Conservation (phyloP, 1,140 invertebrate species). For the Nautilus pompilius region DNA sequence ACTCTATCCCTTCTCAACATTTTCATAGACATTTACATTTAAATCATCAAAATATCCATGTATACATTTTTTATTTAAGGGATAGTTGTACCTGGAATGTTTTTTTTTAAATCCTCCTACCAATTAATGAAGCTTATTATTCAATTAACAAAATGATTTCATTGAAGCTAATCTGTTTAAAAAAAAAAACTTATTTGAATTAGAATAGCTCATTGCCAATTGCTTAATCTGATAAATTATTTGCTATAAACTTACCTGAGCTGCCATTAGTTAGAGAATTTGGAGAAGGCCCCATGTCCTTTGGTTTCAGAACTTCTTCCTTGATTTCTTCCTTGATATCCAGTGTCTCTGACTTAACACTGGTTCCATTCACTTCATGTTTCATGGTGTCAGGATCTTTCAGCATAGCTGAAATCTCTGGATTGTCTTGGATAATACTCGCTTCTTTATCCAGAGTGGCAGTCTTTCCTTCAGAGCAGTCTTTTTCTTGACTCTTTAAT, state of each 20-base stretch:
- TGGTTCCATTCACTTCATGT: conserved; percentile 1
- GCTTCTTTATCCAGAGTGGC: conserved; percentile 3
- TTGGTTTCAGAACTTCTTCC: background rate
- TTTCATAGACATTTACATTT: too few relatives aligned
- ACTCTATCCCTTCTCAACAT: too few relatives aligned
- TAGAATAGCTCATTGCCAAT: too few relatives aligned
- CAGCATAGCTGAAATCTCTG: conserved; percentile 3
- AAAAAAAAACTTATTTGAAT: too few relatives aligned
- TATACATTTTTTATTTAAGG: too few relatives aligned
- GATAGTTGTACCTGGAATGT: too few relatives aligned
- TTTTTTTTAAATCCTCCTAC: too few relatives aligned
- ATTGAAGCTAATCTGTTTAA: too few relatives aligned
- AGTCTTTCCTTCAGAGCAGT: conserved; percentile 2
- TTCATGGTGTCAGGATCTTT: background rate
- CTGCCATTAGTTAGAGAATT: background rate
- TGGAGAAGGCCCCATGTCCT: background rate
- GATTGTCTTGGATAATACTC: conserved; percentile 2
- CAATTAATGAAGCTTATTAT: too few relatives aligned
- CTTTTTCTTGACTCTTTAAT: conserved; percentile 2
- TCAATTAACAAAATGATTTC: too few relatives aligned
- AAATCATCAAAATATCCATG: too few relatives aligned
- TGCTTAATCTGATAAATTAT: too few relatives aligned
- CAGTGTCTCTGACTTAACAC: background rate
- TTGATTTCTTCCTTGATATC: conserved; percentile 4
- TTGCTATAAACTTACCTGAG: background rate